A percentile compares a stretch with the other conserved stretches of the same genome.
Evolutionary conservation across 2,797 vertebrate species (phyloP).

Genomic region (Epinephelus awoara): DNA sequence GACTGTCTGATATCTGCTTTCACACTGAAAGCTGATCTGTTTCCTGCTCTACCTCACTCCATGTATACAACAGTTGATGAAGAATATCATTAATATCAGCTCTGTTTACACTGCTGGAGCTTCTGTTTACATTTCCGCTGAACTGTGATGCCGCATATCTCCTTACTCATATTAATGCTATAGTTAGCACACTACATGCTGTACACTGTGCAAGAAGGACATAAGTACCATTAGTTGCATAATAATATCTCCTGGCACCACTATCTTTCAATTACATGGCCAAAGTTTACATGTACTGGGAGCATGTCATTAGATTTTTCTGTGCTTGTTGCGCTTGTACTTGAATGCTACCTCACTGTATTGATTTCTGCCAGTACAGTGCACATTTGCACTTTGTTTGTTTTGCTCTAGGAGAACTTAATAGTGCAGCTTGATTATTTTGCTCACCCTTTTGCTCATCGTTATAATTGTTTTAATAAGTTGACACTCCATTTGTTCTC

Average conservation of each 20-base stretch:
- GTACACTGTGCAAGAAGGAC: conserved; percentile 3
- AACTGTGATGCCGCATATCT: conserved; percentile 19
- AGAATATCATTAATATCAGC: conserved; percentile 16
- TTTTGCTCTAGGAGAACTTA: neutral
- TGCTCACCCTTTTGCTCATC: neutral
- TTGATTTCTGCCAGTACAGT: conserved; percentile 5
- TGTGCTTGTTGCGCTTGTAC: neutral
- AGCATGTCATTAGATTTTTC: conserved; percentile 28
- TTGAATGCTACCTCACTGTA: conserved; percentile 3
- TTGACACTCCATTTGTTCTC: neutral
- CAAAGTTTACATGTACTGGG: neutral
- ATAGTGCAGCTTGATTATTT: neutral
- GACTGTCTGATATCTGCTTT: conserved; percentile 14
- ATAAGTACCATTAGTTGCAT: conserved; percentile 1
- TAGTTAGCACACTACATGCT: neutral
- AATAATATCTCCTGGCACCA: neutral
- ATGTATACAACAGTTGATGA: neutral
- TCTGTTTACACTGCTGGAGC: conserved; percentile 18
- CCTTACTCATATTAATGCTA: conserved; percentile 8
- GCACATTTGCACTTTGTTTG: neutral
- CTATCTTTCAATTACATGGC: conserved; percentile 15
- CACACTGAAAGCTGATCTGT: neutral
- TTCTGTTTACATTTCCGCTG: conserved; percentile 14
- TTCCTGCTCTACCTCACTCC: neutral
- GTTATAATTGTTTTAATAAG: neutral